Evolutionary conservation across 2,797 vertebrate genomes (phyloP).

Genomic region (Protosalanx chinensis): DNA sequence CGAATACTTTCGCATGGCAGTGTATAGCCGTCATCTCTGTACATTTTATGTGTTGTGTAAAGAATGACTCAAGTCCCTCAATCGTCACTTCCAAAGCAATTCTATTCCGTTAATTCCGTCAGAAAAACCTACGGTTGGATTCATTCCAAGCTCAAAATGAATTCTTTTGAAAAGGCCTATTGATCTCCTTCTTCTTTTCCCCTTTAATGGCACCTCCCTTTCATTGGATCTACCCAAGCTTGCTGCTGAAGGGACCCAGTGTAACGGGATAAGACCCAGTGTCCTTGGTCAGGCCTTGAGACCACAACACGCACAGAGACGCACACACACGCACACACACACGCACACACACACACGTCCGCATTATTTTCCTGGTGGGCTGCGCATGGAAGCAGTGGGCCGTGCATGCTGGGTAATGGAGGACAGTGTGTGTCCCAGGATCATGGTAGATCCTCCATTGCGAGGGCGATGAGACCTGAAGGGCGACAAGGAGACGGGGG

Average conservation of each 20-base stretch:
- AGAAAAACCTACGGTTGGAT: constrained; percentile 76
- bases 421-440: constrained; percentile 72
- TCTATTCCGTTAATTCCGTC: constrained; percentile 50
- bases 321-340: constrained; percentile 3
- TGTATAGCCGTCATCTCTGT: constrained; percentile 59
- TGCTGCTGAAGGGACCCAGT: constrained; percentile 16
- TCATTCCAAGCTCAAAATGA: constrained; percentile 78
- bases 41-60: constrained; percentile 77
- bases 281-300: constrained; percentile 41
- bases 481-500: constrained; percentile 69
- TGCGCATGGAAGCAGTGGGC: constrained; percentile 58
- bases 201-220: constrained; percentile 49
- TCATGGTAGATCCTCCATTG: constrained; percentile 72
- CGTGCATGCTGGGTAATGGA: constrained; percentile 70
- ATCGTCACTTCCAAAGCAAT: constrained; percentile 57
- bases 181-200: constrained; percentile 39
- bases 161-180: constrained; percentile 73
- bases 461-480: constrained; percentile 75
- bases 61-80: constrained; percentile 69
- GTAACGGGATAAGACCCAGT: constrained; percentile 48
- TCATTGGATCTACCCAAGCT: constrained; percentile 37
- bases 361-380: constrained; percentile 32
- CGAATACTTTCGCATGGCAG: no score
- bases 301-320: not conserved
- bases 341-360: constrained; percentile 23